A percentile compares a stretch with the other conserved stretches of the same genome.
phyloP scores from a whole-genome alignment of 1,140 invertebrate species.

The Lucilia cuprina region DNA sequence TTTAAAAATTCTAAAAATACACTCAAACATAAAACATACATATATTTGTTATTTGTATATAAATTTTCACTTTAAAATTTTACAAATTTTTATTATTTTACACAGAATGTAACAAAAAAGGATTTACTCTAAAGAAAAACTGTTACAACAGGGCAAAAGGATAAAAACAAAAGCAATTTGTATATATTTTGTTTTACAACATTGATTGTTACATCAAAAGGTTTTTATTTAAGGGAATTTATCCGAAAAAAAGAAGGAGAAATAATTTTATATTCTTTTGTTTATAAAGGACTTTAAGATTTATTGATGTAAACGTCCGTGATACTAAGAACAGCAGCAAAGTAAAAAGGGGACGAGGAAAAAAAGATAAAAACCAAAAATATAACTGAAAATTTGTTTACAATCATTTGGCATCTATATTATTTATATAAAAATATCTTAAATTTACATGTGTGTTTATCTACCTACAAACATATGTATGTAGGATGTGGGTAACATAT shows the following conservation, averaged over 20 bases:
- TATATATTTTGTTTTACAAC: not conserved
- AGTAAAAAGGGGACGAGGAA: not conserved
- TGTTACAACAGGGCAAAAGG: not conserved
- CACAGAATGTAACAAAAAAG: not conserved
- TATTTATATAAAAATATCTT: not conserved
- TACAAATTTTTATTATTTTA: not conserved
- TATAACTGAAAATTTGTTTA: not conserved
- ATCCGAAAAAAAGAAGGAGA: not conserved
- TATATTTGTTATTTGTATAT: not conserved
- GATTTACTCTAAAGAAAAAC: not conserved
- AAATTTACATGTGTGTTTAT: not conserved
- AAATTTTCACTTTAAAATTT: not conserved
- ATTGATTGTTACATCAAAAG: not conserved
- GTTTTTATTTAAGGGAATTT: not conserved
- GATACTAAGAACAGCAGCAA: not conserved
- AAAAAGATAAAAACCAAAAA: not conserved
- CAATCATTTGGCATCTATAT: not conserved
- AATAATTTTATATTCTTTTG: not conserved
- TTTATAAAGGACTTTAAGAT: conserved; percentile 40
- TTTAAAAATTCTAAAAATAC: not conserved
- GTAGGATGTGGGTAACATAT: not conserved
- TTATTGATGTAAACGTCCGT: conserved; percentile 38
- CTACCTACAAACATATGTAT: not conserved
- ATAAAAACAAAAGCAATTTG: not conserved
- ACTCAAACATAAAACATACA: not conserved